Base-by-base conservation (phyloP, 1,140 invertebrate species). In the Aphidius gifuensis region DNA sequence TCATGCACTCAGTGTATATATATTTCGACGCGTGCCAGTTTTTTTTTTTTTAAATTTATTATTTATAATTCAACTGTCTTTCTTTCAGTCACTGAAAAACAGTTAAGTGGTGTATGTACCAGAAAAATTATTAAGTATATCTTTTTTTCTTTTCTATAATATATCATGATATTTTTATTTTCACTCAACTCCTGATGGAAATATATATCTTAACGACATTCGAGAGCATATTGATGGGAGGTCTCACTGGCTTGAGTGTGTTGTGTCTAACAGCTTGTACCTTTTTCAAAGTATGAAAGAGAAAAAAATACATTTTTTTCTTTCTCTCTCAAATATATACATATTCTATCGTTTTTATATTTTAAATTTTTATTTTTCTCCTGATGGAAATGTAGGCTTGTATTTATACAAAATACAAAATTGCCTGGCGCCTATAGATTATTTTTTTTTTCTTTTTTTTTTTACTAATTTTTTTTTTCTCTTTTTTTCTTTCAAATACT, bases 191-290 rank as follows among this genome's bases (percentile, higher is more conserved):
- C 23, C 23, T 70, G 68, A 62, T 67, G 70, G 74, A 77, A 55
- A 55, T 74, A 77, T 77, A 76, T 77, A 77, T 76, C 75, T 77
- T 76, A 74, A 77, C 74, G 71, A 72, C 68, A 46, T 48, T 55
- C n/a, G 53, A 42, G 21, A 55, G 74, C 70, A 75, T 75, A 76
- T 76, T 76, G 74, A 76, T 76, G 74, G 75, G 75, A 77, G 74
- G 74, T 75, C 74, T 67, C 69, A 55, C n/a, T 42, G 53, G n/a
- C 53, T 68, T 74, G 74, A 76, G 75, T 77, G 74, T 77, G 75
- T 77, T 77, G 74, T 77, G 75, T 77, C 75, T 77, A 75, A 76
- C 74, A 74, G 71, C 66, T 68, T 70, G 65, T 68, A 69, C 58
- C 57, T 67, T 65, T 66, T 64, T 68, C 65, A 50, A 16, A 16